These are phyloP conservation scores for Drosophila tropicalis DNA, from an alignment of 1,140 invertebrate genomes.

Conservation along the genomic window DNA sequence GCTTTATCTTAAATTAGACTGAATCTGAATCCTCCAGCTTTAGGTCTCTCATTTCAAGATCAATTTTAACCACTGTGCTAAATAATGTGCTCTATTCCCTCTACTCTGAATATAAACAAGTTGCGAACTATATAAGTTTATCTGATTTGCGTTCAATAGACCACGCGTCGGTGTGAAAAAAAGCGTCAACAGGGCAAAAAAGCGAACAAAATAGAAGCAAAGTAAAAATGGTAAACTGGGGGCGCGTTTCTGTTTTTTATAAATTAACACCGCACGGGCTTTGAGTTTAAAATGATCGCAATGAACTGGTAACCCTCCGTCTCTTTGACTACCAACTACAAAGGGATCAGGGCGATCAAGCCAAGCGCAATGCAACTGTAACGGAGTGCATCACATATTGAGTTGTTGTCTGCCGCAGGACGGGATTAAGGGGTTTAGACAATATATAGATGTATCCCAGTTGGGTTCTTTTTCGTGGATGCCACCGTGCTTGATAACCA, in stretches of 20 bases:
- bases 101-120: conserved; percentile 67
- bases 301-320: conserved; percentile 7
- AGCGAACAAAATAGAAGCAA: conserved; percentile 17
- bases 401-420: conserved; percentile 69
- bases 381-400: conserved; percentile 49
- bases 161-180: conserved; percentile 64
- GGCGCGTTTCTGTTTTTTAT: conserved; percentile 66
- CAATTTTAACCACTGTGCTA: conserved; percentile 47
- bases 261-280: conserved; percentile 51
- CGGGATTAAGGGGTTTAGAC: conserved; percentile 61
- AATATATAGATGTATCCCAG: conserved; percentile 35
- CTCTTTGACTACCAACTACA: conserved; percentile 33
- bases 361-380: conserved; percentile 64
- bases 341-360: conserved; percentile 59
- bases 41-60: not conserved
- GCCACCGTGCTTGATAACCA: conserved; percentile 68
- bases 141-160: conserved; percentile 59
- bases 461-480: conserved; percentile 31
- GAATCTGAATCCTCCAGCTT: too few species aligned
- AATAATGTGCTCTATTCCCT: conserved; percentile 36
- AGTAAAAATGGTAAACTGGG: conserved; percentile 32
- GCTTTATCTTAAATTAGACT: too few species aligned
- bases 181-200: conserved; percentile 72
- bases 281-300: not conserved
- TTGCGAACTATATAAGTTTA: conserved; percentile 61